Base-by-base conservation (phyloP, 2,797 vertebrate genomes). In the Anolis apletophallus region DNA sequence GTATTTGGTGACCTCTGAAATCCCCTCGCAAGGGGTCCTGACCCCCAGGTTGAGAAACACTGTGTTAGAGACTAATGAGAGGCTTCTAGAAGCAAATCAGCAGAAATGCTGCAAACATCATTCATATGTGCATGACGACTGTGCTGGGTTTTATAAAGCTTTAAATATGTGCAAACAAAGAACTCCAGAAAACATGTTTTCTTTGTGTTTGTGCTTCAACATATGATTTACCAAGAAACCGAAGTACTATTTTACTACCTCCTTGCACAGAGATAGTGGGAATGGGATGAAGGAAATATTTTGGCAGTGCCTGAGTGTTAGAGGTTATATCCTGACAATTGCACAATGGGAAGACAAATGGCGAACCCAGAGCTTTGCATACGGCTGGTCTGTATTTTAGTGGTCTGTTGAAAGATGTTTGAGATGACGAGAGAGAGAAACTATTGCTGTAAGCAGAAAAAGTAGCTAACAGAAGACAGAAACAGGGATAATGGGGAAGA, bases 31-130 rank as follows among this genome's bases (percentile, higher is more conserved):
- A n/a, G n/a, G n/a, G n/a, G n/a, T n/a, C n/a, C n/a, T n/a, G n/a
- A n/a, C n/a, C n/a, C n/a, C n/a, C n/a, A n/a, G n/a, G n/a, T n/a
- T n/a, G n/a, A n/a, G n/a, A n/a, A n/a, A n/a, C n/a, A n/a, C n/a
- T n/a, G n/a, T n/a, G n/a, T n/a, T n/a, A n/a, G n/a, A n/a, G n/a
- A 90, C 64, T 80, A 94, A 93, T 88, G 92, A 94, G 89, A 94
- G 94, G 93, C 91, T 94, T 91, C 92, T 89, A 92, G 57, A 93
- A 92, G 91, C 85, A 93, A 93, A 88, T 92, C 93, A 90, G 90
- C 92, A 93, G 84, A 92, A 94, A 83, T 82, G 17, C 91, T 79
- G 88, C 89, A 93, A 94, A 94, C 94, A 93, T 81, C 90, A 88
- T 72, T 83, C 76, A 89, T 57, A 90, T 85, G 93, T 64, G 32